Percentiles rank a stretch among this genome's conserved stretches.
phyloP scores from a whole-genome alignment of 2,888 invertebrate genomes.

The Ypsolopha sequella region DNA sequence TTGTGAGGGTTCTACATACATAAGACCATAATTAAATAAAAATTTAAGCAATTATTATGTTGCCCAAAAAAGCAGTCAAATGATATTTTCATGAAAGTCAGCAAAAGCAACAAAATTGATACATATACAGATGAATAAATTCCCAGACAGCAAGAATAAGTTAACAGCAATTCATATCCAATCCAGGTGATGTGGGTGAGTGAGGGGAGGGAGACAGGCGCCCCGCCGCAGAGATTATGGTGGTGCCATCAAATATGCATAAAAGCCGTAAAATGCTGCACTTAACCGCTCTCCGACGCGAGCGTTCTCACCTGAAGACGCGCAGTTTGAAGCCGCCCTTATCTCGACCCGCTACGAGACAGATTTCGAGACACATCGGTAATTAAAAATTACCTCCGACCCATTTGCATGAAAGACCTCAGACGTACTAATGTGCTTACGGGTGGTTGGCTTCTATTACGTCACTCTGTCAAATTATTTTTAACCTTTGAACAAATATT shows the following conservation, averaged over 20 bases:
- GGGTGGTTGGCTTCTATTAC: not conserved
- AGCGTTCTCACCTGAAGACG: slow-evolving; percentile 46
- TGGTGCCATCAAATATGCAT: slow-evolving; percentile 70
- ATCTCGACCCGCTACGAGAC: slow-evolving; percentile 35
- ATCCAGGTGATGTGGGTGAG: slow-evolving; percentile 30
- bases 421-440: slow-evolving; percentile 7
- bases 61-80: not conserved
- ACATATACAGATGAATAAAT: not conserved
- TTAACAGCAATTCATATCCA: slow-evolving; percentile 40
- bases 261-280: slow-evolving; percentile 70
- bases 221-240: slow-evolving; percentile 63
- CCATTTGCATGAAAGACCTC: slow-evolving; percentile 41
- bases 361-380: slow-evolving; percentile 55
- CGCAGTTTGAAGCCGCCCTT: slow-evolving; percentile 2
- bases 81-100: not conserved
- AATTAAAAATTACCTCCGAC: slow-evolving; percentile 64
- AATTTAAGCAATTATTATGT: not conserved
- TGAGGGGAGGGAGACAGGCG: slow-evolving; percentile 10
- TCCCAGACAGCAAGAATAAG: slow-evolving; percentile 13
- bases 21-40: no score
- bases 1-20: slow-evolving; percentile 18
- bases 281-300: slow-evolving; percentile 60
- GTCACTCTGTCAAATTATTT: not conserved
- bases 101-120: not conserved
- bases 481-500: not conserved